phyloP scores from a whole-genome alignment of 2,113 vertebrate species.

The Seriola dumerili region DNA sequence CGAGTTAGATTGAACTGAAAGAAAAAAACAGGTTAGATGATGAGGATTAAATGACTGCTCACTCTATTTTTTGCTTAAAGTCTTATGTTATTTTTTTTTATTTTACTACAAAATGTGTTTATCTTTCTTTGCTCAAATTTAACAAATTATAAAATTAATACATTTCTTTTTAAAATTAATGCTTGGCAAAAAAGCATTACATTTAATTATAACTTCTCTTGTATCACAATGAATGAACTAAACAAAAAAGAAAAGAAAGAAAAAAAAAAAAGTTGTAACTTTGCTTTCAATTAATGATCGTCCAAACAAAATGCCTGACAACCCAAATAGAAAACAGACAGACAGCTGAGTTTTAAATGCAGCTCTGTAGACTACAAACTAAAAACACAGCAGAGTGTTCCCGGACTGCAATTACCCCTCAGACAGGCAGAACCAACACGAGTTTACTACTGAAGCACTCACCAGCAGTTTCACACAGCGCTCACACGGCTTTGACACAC shows the following conservation, averaged over 20 bases:
- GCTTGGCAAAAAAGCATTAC: not conserved
- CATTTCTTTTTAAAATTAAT: not conserved
- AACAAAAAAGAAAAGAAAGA: not conserved
- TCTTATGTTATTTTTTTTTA: not conserved
- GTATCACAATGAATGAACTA: not conserved
- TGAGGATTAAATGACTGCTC: conserved; percentile 24
- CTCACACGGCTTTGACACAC: conserved; percentile 67
- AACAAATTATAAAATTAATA: not conserved
- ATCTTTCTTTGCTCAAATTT: not conserved
- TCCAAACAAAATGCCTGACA: conserved; percentile 22
- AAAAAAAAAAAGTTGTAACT: conserved; percentile 1
- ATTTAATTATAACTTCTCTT: not conserved
- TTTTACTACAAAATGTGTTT: not conserved
- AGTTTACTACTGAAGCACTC: conserved; percentile 61
- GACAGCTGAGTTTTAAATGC: conserved; percentile 49
- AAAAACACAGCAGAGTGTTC: conserved; percentile 52
- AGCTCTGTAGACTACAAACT: conserved; percentile 34
- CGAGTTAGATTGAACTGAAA: conserved; percentile 33
- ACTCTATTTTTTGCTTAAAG: not conserved
- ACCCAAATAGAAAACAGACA: conserved; percentile 16
- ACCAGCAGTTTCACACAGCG: conserved; percentile 62
- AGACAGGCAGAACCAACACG: conserved; percentile 63
- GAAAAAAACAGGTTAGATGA: conserved; percentile 33
- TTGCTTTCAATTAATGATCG: conserved; percentile 26
- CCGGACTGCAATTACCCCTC: conserved; percentile 62